Evolutionary conservation across 2,888 invertebrate genomes (phyloP).

Genomic region (Plemyria rubiginata): DNA sequence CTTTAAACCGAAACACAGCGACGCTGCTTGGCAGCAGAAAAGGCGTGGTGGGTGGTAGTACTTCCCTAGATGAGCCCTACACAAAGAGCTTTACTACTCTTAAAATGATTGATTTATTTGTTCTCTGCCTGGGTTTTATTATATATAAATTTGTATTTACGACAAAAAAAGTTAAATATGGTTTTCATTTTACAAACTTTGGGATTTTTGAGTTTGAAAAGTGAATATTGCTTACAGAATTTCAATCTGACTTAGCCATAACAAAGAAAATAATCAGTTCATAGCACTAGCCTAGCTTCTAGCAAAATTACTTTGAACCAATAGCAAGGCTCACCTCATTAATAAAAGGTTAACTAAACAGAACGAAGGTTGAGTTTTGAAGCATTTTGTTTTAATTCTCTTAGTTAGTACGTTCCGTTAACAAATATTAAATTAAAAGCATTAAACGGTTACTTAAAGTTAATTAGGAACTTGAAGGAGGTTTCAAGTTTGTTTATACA

Average conservation of each 20-base stretch:
- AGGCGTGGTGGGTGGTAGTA: no score
- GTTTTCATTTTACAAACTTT: no score
- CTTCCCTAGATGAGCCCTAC: no score
- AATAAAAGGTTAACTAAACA: constrained; percentile 9
- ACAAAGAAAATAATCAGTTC: constrained; percentile 1
- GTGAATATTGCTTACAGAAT: no score
- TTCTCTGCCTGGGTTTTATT: no score
- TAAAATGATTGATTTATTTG: no score
- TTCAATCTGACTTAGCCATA: neutral
- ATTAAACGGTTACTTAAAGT: constrained; percentile 7
- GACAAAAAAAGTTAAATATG: no score
- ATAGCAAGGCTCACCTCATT: constrained; percentile 9
- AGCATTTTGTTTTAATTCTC: constrained; percentile 2
- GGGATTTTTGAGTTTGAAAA: no score
- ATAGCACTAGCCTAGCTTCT: neutral
- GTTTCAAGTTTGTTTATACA: neutral
- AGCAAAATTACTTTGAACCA: constrained; percentile 14
- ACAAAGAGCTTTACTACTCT: no score
- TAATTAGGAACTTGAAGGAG: neutral
- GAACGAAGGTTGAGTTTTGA: neutral
- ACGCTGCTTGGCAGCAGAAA: no score
- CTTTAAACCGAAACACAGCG: no score
- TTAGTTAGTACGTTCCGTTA: constrained; percentile 1
- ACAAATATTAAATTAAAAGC: constrained; percentile 9
- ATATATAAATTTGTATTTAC: no score